A percentile compares a stretch with the other conserved stretches of the same genome.
Evolutionary conservation across 92 coral and sea anemone genomes (phyloP).

Genomic region (Metridium senile): DNA sequence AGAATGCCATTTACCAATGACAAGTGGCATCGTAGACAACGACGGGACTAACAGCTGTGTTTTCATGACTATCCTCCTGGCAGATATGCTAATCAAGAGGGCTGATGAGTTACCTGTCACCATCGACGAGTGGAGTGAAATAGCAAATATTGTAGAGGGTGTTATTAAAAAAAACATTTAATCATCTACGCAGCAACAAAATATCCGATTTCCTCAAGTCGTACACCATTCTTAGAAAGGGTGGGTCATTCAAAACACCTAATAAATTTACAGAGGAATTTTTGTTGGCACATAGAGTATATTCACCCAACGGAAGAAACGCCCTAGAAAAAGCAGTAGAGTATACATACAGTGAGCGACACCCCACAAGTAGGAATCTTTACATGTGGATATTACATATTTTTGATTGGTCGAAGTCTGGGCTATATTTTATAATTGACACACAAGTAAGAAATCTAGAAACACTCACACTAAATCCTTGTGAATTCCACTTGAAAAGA

Average conservation of each 20-base stretch:
- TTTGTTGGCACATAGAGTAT: conserved; percentile 28
- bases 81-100: conserved; percentile 29
- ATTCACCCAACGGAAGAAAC: conserved; percentile 44
- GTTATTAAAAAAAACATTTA: too few relatives aligned
- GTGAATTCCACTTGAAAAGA: too few relatives aligned
- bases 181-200: too few relatives aligned
- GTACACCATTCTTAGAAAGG: conserved; percentile 28
- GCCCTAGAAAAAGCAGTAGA: conserved; percentile 2
- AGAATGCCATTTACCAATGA: too few relatives aligned
- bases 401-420: too few relatives aligned
- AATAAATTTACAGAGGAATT: conserved; percentile 46
- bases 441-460: too few relatives aligned
- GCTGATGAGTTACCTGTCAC: conserved; percentile 35
- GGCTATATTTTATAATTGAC: conserved; percentile 53
- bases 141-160: conserved; percentile 39
- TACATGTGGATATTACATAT: too few relatives aligned
- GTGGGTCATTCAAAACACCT: conserved; percentile 21
- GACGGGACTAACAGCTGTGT: conserved; percentile 73
- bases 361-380: too few relatives aligned
- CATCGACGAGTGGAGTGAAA: conserved; percentile 41
- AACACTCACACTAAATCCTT: too few relatives aligned
- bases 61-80: conserved; percentile 51
- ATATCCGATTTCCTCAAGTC: too few relatives aligned
- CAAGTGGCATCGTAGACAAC: too few relatives aligned
- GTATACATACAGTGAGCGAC: too few relatives aligned